Evolutionary conservation across 2,797 vertebrate species (phyloP).

Genomic region (Characodon lateralis): DNA sequence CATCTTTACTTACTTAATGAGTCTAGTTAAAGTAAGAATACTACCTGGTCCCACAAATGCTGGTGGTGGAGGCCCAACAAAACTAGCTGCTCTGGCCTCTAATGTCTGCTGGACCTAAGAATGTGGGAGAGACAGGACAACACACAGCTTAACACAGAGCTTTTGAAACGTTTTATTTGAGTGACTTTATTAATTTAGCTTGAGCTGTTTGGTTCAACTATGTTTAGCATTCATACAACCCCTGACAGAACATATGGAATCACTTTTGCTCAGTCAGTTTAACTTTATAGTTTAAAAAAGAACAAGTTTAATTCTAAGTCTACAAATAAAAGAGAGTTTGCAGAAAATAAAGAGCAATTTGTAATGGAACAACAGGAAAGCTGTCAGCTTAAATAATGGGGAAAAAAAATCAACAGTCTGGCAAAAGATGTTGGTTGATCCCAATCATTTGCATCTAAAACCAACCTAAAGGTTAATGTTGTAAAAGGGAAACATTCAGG

Average conservation of each 20-base stretch:
- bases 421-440: too few species aligned
- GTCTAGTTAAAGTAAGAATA: neutral
- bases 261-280: neutral
- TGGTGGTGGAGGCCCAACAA: conserved; percentile 84
- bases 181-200: neutral
- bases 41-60: conserved; percentile 86
- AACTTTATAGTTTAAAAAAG: neutral
- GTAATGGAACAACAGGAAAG: neutral
- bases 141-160: too few species aligned
- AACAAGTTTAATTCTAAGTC: neutral
- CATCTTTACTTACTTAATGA: neutral
- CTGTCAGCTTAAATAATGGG: too few species aligned
- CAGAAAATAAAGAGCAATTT: neutral
- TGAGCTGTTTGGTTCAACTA: neutral
- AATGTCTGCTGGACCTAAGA: conserved; percentile 90
- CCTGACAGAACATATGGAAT: neutral
- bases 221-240: neutral
- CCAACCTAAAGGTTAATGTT: too few species aligned
- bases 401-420: too few species aligned
- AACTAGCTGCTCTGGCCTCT: conserved; percentile 88
- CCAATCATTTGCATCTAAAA: too few species aligned
- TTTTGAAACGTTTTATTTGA: too few species aligned
- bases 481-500: too few species aligned
- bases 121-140: neutral
- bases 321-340: neutral